Evolutionary conservation across 2,888 invertebrate species (phyloP), one percentile per base, ranked within the genome.

Genomic region (Campopleginae sp.): DNA sequence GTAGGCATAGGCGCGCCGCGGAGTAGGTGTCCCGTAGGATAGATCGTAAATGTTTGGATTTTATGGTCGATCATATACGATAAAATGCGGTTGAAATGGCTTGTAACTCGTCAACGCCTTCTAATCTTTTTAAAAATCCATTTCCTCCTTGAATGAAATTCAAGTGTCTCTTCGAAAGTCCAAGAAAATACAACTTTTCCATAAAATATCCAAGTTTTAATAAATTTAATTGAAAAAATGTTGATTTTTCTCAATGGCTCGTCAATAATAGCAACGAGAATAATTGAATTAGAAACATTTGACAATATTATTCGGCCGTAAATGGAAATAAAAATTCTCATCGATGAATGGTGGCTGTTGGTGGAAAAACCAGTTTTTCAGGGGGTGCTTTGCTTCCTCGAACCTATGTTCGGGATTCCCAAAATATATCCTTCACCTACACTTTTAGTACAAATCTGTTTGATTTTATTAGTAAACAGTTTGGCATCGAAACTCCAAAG

Each of bases 1-100:
- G n/a, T n/a, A n/a, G n/a, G 75, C 63, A 31, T 6, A 38, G n/a
- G n/a, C n/a, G n/a, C n/a, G n/a, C n/a, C n/a, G n/a, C 51, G 85
- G 90, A 90, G 90, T 91, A 89, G 91, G 90, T 90, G 91, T 90
- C 82, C 82, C 78, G 68, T 61, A 68, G 42, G 79, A 23, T 70
- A 31, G 88, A 89, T 90, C 91, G 91, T 91, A 91, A 91, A 91
- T 85, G 90, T 91, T 89, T 72, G 51, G 68, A 82, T 86, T 85
- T 79, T 86, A 86, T 74, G 84, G 68, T 78, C 19, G 78, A 86
- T 87, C 87, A 88, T 87, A 88, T 87, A 88, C 90, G 88, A 91
- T 91, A 90, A 91, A 91, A 89, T 88, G 83, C 86, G 86, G 84
- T 23, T 58, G 84, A 88, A 81, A 88, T 77, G 83, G 86, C 84